Evolutionary conservation across 2,113 vertebrate species (phyloP).

Genomic region (Microcebus ravelobensis): DNA sequence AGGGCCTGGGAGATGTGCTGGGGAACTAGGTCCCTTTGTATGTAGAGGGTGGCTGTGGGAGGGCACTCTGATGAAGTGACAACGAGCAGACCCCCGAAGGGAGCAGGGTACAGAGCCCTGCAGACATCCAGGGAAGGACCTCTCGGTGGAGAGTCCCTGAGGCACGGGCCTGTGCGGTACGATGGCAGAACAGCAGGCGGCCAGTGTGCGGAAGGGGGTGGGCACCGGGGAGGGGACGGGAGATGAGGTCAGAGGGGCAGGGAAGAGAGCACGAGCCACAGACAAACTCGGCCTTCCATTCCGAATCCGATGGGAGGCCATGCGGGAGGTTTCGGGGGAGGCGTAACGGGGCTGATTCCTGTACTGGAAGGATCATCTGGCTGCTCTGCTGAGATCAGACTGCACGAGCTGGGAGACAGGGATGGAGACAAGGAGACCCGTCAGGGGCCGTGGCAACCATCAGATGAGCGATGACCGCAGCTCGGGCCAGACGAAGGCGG

Average conservation of each 20-base stretch:
- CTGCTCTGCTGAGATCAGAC: background rate
- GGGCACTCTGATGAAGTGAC: background rate
- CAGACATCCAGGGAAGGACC: background rate
- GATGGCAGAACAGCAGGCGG: background rate
- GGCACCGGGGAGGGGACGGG: background rate
- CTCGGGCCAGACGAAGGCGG: background rate
- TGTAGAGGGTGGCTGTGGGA: background rate
- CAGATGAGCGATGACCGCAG: background rate
- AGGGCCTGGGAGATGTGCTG: background rate
- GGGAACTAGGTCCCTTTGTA: background rate
- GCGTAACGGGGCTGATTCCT: no score
- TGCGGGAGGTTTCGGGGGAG: background rate
- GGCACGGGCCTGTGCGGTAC: rapidly evolving
- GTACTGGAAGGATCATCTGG: background rate
- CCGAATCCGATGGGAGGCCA: background rate
- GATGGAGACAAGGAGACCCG: background rate
- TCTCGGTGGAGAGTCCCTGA: background rate
- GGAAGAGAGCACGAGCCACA: rapidly evolving
- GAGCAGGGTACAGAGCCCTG: rapidly evolving
- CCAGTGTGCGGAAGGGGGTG: background rate
- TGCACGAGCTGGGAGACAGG: background rate
- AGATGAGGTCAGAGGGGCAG: background rate
- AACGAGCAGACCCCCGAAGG: background rate
- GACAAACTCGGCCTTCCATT: background rate
- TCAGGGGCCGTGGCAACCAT: background rate